Percentiles rank a stretch among this genome's conserved stretches.
These are phyloP conservation scores for Tokudaia muenninki DNA, from an alignment of 2,797 vertebrate genomes.

Conservation along the genomic window DNA sequence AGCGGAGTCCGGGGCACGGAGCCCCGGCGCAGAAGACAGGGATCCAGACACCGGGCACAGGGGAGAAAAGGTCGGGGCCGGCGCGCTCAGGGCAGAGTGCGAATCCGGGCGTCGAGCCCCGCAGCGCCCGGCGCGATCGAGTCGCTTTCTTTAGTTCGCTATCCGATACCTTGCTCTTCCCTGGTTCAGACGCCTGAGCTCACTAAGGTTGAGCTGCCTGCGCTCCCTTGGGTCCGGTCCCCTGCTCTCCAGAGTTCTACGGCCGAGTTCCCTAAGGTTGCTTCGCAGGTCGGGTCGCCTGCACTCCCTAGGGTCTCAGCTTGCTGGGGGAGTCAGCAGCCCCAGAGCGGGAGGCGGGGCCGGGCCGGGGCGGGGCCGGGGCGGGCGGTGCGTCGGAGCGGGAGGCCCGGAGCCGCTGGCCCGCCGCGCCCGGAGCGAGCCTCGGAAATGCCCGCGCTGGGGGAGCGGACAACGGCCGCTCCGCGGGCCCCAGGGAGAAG, in stretches of 20 bases:
- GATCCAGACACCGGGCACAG: not conserved
- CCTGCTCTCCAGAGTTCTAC: not conserved
- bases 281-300: not conserved
- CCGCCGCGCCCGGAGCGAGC: constrained; percentile 62
- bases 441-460: constrained; percentile 63
- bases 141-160: not conserved
- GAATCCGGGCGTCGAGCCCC: not conserved
- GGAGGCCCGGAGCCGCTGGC: constrained; percentile 61
- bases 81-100: not conserved
- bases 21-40: not conserved
- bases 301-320: not conserved
- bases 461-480: constrained; percentile 43
- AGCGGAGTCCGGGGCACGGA: not conserved
- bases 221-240: not conserved
- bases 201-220: not conserved
- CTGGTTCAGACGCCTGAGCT: not conserved
- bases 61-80: not conserved
- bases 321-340: not conserved
- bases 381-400: constrained; percentile 64
- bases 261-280: not conserved
- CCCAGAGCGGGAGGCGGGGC: constrained; percentile 58
- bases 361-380: constrained; percentile 72
- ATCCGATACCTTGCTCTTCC: not conserved
- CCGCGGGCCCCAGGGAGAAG: constrained; percentile 70
- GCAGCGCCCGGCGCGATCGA: not conserved